Base-by-base conservation (phyloP, 2,888 invertebrate genomes). In the Magallana nippona region DNA sequence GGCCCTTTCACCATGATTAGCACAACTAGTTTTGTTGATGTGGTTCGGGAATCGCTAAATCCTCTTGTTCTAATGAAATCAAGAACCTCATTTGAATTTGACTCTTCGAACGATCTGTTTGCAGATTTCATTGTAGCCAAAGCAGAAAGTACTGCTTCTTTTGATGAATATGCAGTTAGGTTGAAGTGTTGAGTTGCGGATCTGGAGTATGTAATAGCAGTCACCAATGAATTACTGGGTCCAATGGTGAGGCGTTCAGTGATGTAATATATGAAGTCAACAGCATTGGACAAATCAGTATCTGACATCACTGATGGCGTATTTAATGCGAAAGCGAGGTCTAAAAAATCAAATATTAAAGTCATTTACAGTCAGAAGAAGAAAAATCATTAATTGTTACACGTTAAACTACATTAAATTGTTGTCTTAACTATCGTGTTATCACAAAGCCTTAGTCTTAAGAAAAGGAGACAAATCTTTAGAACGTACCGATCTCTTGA, bases 221-320 rank as follows among this genome's bases (percentile, higher is more conserved):
- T 79, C 22, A 84, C 58, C 55, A 22, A 79, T 15, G 79, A 55
- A 13, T 84, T 19, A 8, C 78, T 63, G 15, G 78, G 60, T 1
- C 84, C 84, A 10, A 84, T 84, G 19, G 81, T 84, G 19, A 84
- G 78, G 63, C 84, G 82, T 78, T 82, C 79, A 15, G 84, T 84
- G 62, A 84, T 55, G 55, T 82, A 79, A 32, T 79, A 79, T 10
- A 82, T 56, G 22, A 84, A 84, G 63, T 82, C 79, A 8, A 84
- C 78, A 15, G 84, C 84, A 19, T 84, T 79, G 63, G 57, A 63
- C 81, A 63, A 79, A 22, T 84, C 84, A 17, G 60, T 22, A 60
- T n/a, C 55, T 10, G 60, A 79, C 22, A 84, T 79, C 63, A 81
- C 82, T 10, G 62, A 78, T 13, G 84, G 82, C 17, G 81, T 63